Evolutionary conservation across 2,797 vertebrate species (phyloP).

Genomic region (Siniperca scherzeri): DNA sequence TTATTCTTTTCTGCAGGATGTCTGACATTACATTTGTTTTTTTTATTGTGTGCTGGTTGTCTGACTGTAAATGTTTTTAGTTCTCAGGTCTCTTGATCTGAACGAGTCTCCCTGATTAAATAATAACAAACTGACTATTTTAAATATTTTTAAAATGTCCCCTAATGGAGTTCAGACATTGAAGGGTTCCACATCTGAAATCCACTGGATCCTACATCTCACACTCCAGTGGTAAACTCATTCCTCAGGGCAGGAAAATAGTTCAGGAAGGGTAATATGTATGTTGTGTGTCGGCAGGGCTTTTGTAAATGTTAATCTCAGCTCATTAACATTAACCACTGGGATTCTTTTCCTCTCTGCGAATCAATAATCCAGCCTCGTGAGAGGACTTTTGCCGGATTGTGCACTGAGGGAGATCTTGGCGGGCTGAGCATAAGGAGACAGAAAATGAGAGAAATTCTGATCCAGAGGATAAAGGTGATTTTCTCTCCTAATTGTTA

Average conservation of each 20-base stretch:
- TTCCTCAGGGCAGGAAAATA: conserved; percentile 25
- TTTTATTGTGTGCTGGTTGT: not conserved
- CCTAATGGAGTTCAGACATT: not conserved
- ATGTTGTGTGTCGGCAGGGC: conserved; percentile 19
- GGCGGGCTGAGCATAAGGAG: conserved; percentile 32
- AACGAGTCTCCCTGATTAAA: not conserved
- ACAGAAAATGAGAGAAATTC: conserved; percentile 47
- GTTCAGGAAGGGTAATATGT: conserved; percentile 19
- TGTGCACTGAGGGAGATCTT: conserved; percentile 47
- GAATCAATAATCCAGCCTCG: conserved; percentile 74
- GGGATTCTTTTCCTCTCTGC: conserved; percentile 54
- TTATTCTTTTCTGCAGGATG: not conserved
- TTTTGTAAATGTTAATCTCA: conserved; percentile 65
- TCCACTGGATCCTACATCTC: not conserved
- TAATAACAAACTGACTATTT: not conserved
- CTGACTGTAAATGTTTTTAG: not conserved
- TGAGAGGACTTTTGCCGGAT: conserved; percentile 73
- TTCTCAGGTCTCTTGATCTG: not conserved
- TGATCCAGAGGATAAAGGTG: conserved; percentile 27
- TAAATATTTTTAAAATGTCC: not conserved
- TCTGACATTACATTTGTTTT: not conserved
- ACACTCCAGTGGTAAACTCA: conserved; percentile 12
- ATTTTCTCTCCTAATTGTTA: conserved; percentile 40
- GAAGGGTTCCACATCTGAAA: not conserved
- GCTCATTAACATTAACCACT: conserved; percentile 70